Evolutionary conservation across 2,888 invertebrate genomes (phyloP).

Genomic region (Thymelicus acteon): DNA sequence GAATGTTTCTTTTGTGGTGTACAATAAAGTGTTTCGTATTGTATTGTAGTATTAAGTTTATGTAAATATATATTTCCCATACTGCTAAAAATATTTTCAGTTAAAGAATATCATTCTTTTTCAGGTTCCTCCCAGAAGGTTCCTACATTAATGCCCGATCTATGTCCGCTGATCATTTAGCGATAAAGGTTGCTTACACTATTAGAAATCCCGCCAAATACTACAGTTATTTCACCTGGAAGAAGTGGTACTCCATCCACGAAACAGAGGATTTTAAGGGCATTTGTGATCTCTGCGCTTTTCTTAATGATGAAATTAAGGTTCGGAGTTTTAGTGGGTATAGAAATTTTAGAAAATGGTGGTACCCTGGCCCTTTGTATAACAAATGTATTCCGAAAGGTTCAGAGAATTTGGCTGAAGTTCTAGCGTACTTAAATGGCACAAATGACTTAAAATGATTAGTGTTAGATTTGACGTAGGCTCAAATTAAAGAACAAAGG

Average conservation of each 20-base stretch:
- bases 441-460: not conserved
- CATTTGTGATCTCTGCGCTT: constrained; percentile 61
- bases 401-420: constrained; percentile 46
- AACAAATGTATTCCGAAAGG: constrained; percentile 50
- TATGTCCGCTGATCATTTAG: constrained; percentile 51
- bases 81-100: too few relatives aligned
- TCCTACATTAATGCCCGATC: constrained; percentile 62
- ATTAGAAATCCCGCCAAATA: constrained; percentile 56
- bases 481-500: too few relatives aligned
- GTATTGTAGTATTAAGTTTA: too few relatives aligned
- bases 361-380: constrained; percentile 56
- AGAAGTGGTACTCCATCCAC: constrained; percentile 57
- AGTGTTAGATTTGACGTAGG: too few relatives aligned
- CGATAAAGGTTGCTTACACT: constrained; percentile 53
- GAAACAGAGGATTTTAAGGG: constrained; percentile 52
- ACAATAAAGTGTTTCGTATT: too few relatives aligned
- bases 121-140: constrained; percentile 68
- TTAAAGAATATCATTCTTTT: constrained; percentile 38
- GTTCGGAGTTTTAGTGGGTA: constrained; percentile 48
- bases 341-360: constrained; percentile 64
- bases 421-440: constrained; percentile 50
- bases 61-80: too few relatives aligned
- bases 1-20: too few relatives aligned
- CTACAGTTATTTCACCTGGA: constrained; percentile 61
- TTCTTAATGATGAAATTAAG: constrained; percentile 54